phyloP scores from a whole-genome alignment of 2,113 vertebrate genomes.

The Numenius arquata region DNA sequence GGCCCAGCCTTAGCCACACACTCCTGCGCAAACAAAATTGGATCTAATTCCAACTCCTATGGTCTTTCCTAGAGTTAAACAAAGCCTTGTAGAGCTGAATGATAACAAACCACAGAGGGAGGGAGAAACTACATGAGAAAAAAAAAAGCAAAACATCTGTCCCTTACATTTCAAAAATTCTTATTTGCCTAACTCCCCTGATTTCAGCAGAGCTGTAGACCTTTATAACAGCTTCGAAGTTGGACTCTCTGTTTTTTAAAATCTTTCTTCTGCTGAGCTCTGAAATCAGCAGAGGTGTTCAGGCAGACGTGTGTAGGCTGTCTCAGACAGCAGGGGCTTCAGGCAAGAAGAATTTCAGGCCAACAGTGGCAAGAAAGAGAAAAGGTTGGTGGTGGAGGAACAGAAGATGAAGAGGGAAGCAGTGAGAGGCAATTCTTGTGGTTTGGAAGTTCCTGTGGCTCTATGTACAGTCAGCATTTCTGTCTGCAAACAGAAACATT shows the following conservation, averaged over 20 bases:
- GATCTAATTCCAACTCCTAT: constrained; percentile 33
- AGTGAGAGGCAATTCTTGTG: constrained; percentile 65
- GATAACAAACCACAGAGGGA: constrained; percentile 44
- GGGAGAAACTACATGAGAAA: not conserved
- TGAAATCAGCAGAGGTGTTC: constrained; percentile 16
- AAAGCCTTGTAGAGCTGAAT: constrained; percentile 35
- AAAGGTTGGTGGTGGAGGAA: constrained; percentile 36
- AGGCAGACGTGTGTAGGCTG: constrained; percentile 53
- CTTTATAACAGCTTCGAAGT: not conserved
- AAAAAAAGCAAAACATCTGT: constrained; percentile 7
- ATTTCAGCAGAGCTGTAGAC: not conserved
- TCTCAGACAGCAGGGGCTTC: constrained; percentile 57
- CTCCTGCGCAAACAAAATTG: constrained; percentile 48
- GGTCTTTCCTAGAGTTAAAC: constrained; percentile 51
- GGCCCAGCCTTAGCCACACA: constrained; percentile 50
- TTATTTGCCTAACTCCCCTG: not conserved
- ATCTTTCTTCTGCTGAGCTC: not conserved
- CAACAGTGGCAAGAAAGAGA: constrained; percentile 36
- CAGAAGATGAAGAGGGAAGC: constrained; percentile 66
- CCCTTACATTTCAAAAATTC: constrained; percentile 20
- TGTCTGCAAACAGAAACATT: constrained; percentile 64
- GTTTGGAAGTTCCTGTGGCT: constrained; percentile 69
- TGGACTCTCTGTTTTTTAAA: not conserved
- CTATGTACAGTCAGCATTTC: constrained; percentile 66
- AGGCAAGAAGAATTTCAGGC: constrained; percentile 61